phyloP scores from a whole-genome alignment of 2,888 invertebrate species.

The Scaptomyza caliginosa region DNA sequence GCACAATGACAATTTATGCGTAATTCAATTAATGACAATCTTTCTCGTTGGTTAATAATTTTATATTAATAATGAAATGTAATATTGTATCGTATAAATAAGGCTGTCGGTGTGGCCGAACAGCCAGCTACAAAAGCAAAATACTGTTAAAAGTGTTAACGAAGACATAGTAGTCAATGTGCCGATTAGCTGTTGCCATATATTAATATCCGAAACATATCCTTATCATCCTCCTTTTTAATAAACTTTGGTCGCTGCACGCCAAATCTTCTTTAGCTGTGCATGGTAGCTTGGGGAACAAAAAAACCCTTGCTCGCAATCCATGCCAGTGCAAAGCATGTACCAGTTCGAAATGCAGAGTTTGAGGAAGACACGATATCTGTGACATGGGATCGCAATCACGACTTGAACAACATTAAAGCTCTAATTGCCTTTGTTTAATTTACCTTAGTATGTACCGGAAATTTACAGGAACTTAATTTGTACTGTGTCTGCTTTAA shows the following conservation, averaged over 20 bases:
- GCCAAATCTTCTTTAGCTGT: constrained; percentile 1
- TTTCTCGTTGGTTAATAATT: not conserved
- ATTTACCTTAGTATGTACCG: constrained; percentile 72
- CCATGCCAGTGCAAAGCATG: too few species aligned
- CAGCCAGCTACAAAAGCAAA: not conserved
- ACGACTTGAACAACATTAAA: constrained; percentile 61
- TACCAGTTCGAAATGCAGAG: not conserved
- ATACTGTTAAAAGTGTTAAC: constrained; percentile 6
- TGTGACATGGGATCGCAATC: constrained; percentile 49
- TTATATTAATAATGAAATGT: constrained; percentile 29
- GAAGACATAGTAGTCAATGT: constrained; percentile 1
- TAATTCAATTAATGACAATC: not conserved
- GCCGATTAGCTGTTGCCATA: not conserved
- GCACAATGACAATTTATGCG: not conserved
- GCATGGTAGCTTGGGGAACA: not conserved
- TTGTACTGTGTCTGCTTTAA: constrained; percentile 54
- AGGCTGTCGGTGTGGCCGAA: not conserved
- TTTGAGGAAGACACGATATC: constrained; percentile 19
- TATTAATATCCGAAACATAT: constrained; percentile 12
- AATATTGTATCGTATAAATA: not conserved
- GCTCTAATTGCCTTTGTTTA: constrained; percentile 76
- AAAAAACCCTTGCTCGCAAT: not conserved
- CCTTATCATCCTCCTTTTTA: not conserved
- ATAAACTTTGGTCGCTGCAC: constrained; percentile 8
- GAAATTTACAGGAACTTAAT: constrained; percentile 78